phyloP scores from a whole-genome alignment of 64 coral and sea anemone genomes.

The Pachyseris speciosa region DNA sequence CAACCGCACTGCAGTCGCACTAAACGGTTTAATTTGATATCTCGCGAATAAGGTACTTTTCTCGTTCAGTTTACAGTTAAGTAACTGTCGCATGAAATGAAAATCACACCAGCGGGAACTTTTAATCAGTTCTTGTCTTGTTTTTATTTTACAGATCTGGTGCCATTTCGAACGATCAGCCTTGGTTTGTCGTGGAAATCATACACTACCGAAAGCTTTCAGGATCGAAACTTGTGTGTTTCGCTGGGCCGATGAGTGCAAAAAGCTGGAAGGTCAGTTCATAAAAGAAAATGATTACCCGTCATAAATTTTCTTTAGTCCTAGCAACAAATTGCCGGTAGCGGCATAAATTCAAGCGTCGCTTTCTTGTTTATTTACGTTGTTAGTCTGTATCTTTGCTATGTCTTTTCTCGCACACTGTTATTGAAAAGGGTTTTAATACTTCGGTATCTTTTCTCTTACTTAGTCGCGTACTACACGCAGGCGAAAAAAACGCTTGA shows the following conservation, averaged over 20 bases:
- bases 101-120: neutral
- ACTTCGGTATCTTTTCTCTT: neutral
- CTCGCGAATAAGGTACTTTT: neutral
- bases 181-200: neutral
- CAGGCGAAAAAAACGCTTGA: neutral
- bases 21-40: neutral
- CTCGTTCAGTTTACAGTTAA: neutral
- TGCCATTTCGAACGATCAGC: neutral
- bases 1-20: neutral
- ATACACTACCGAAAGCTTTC: neutral
- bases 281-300: neutral
- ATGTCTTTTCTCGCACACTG: neutral
- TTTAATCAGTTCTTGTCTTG: neutral
- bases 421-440: neutral
- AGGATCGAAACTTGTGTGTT: neutral
- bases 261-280: slow-evolving; percentile 30
- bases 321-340: neutral
- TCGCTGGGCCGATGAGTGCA: neutral
- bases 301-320: neutral
- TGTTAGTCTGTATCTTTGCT: neutral
- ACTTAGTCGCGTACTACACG: neutral
- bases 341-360: neutral
- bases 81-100: neutral
- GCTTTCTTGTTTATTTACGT: neutral
- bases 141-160: neutral